phyloP scores from a whole-genome alignment of 1,140 invertebrate species.

The Babylonia areolata region DNA sequence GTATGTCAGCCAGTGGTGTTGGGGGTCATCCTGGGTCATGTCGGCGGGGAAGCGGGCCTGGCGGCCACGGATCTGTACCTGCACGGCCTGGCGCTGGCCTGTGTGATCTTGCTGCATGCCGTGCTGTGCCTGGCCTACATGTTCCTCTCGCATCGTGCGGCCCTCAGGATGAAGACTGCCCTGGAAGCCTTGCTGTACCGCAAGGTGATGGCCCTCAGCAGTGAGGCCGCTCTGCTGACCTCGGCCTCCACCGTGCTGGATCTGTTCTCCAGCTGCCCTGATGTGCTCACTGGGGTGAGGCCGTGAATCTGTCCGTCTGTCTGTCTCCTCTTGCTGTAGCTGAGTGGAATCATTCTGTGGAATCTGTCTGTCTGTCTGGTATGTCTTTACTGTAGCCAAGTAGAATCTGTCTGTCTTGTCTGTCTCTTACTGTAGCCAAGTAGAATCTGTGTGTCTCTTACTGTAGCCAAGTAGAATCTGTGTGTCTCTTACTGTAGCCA shows the following conservation, averaged over 20 bases:
- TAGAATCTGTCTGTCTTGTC: too few species aligned
- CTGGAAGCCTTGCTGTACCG: constrained; percentile 40
- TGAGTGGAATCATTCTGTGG: not conserved
- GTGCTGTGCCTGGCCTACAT: constrained; percentile 29
- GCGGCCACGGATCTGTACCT: not conserved
- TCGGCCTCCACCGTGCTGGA: not conserved
- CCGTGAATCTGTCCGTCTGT: not conserved
- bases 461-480: not conserved
- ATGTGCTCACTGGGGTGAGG: constrained; percentile 20
- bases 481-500: too few species aligned
- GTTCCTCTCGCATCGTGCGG: constrained; percentile 28
- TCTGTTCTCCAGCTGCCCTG: not conserved
- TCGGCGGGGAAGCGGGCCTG: not conserved
- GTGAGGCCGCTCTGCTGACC: constrained; percentile 20
- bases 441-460: not conserved
- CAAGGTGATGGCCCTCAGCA: constrained; percentile 35
- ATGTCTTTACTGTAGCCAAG: too few species aligned
- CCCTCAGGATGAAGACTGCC: constrained; percentile 46
- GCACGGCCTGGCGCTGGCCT: constrained; percentile 1
- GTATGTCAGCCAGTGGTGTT: constrained; percentile 9
- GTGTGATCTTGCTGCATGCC: constrained; percentile 19
- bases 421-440: too few species aligned
- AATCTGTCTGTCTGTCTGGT: not conserved
- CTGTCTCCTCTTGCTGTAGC: not conserved
- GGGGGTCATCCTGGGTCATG: not conserved